These are phyloP conservation scores for Nycticryphes semicollaris DNA, from an alignment of 2,113 vertebrate species.

Conservation along the genomic window DNA sequence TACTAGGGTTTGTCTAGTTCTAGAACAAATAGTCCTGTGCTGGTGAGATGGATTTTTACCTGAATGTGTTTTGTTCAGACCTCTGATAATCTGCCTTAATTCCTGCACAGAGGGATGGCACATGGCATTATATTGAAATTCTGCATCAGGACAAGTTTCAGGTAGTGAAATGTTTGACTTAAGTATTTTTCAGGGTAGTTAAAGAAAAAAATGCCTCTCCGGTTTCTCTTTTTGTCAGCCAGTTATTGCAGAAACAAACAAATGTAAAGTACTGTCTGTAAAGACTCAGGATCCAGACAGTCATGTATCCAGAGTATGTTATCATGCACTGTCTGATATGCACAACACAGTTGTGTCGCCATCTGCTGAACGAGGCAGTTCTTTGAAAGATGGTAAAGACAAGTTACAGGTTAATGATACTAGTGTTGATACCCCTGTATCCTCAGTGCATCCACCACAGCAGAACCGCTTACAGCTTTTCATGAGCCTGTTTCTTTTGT, in stretches of 20 bases:
- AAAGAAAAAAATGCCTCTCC: neutral
- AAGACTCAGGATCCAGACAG: neutral
- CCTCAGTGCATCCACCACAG: neutral
- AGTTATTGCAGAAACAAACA: neutral
- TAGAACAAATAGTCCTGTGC: neutral
- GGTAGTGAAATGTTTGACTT: neutral
- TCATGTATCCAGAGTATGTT: neutral
- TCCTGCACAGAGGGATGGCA: neutral
- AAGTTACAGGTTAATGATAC: neutral
- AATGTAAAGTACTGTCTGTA: neutral
- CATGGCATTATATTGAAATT: neutral
- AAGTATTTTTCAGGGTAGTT: neutral
- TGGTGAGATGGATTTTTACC: neutral
- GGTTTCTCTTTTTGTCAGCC: neutral
- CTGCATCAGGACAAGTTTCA: neutral
- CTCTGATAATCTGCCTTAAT: neutral
- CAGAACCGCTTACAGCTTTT: neutral
- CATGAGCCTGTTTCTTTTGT: neutral
- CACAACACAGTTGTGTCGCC: rapidly evolving
- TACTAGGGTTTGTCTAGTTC: neutral
- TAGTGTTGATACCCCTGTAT: neutral
- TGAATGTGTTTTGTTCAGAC: neutral
- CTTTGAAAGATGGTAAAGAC: neutral
- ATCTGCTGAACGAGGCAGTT: neutral
- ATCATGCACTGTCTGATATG: neutral